Conservation (phyloP, 2,797 vertebrate genomes). For the Micromesistius poutassou region DNA sequence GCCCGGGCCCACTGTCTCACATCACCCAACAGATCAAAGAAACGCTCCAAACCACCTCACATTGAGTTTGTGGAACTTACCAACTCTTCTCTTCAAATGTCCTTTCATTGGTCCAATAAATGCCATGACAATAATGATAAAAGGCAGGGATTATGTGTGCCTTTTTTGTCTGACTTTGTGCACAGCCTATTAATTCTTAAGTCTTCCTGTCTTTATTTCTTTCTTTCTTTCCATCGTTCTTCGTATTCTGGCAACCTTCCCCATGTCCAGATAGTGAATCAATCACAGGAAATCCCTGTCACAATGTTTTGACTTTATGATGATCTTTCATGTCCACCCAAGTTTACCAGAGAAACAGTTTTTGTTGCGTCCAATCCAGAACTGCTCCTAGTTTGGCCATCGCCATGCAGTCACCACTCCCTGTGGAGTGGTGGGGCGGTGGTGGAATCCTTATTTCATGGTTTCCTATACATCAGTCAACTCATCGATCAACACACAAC, state of each 20-base stretch:
- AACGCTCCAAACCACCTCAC: neutral
- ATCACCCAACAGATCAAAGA: neutral
- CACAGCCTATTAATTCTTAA: too few species aligned
- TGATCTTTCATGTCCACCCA: neutral
- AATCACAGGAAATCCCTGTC: neutral
- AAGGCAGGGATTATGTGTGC: neutral
- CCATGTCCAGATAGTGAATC: neutral
- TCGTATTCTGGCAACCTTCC: neutral
- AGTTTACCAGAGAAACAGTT: neutral
- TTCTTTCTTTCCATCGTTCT: neutral
- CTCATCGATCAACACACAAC: neutral
- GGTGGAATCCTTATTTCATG: too few species aligned
- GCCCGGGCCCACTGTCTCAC: neutral
- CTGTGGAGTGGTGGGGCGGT: neutral
- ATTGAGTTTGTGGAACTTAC: neutral
- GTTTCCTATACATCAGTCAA: neutral
- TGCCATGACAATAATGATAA: neutral
- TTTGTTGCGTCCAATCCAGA: neutral
- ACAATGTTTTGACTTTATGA: neutral
- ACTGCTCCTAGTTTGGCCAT: too few species aligned
- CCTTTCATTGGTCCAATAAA: neutral
- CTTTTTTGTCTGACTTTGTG: neutral
- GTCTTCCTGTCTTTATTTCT: neutral
- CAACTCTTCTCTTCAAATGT: neutral
- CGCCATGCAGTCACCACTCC: neutral